Conservation (phyloP, 2,797 vertebrate genomes). For the Syngnathus acus region DNA sequence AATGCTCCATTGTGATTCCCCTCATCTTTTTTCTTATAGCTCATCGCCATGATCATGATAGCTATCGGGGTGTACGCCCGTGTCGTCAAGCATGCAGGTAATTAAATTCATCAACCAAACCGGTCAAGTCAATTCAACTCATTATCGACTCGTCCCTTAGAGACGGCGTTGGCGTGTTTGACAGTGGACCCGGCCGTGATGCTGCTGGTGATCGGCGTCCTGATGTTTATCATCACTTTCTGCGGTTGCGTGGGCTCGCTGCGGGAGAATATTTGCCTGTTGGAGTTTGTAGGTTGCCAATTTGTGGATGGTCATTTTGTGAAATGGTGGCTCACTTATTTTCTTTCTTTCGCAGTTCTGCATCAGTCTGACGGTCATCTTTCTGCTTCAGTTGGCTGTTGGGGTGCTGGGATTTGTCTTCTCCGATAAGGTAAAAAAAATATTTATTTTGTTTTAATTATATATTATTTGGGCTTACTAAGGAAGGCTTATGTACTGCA, state of each 20-base stretch:
- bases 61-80: conserved; percentile 82
- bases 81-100: conserved; percentile 83
- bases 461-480: not conserved
- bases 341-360: conserved; percentile 74
- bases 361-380: conserved; percentile 77
- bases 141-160: conserved; percentile 42
- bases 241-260: conserved; percentile 91
- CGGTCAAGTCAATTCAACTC: not conserved
- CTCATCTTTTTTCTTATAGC: conserved; percentile 36
- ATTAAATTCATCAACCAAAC: conserved; percentile 10
- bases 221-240: conserved; percentile 94
- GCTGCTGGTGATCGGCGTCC: conserved; percentile 77
- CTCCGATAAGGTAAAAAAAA: conserved; percentile 78
- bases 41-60: conserved; percentile 83
- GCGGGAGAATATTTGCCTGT: conserved; percentile 88
- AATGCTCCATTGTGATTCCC: conserved; percentile 17
- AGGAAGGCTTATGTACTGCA: not conserved
- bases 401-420: conserved; percentile 86
- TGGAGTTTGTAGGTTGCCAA: conserved; percentile 74
- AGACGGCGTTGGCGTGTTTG: conserved; percentile 78
- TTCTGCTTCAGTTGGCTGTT: conserved; percentile 82
- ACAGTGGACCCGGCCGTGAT: conserved; percentile 83
- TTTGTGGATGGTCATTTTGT: not conserved
- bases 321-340: not conserved
- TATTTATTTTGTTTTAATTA: no score